These are phyloP conservation scores for Drosophila leontia DNA, from an alignment of 1,140 invertebrate species.

Conservation along the genomic window DNA sequence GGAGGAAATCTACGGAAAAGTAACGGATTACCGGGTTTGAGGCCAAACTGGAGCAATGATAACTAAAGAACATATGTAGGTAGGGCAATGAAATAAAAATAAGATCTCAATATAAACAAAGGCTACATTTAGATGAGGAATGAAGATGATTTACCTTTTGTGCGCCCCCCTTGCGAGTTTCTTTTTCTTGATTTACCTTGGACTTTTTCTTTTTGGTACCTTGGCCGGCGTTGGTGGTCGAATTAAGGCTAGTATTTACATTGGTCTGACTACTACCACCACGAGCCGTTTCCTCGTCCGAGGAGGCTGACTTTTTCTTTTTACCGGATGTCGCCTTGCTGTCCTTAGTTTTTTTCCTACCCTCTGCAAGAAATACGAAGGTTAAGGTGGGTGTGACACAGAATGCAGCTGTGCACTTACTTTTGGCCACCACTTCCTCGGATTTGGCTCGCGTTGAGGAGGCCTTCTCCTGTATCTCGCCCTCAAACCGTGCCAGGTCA, in stretches of 20 bases:
- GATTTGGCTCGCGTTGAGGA: conserved; percentile 89
- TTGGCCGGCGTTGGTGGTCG: conserved; percentile 58
- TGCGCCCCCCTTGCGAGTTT: conserved; percentile 83
- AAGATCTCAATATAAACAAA: conserved; percentile 14
- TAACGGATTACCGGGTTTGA: conserved; percentile 1
- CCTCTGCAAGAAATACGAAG: conserved; percentile 83
- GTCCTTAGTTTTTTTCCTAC: conserved; percentile 87
- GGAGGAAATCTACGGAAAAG: not conserved
- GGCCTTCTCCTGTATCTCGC: conserved; percentile 98
- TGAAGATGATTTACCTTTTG: conserved; percentile 84
- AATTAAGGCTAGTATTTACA: conserved; percentile 54
- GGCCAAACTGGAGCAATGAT: not conserved
- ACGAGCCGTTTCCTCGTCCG: conserved; percentile 73
- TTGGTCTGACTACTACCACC: conserved; percentile 52
- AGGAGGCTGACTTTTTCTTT: conserved; percentile 81
- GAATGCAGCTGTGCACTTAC: conserved; percentile 57
- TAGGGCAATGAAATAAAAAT: conserved; percentile 38
- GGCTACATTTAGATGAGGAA: conserved; percentile 62
- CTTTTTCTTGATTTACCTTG: conserved; percentile 85
- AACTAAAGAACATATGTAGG: conserved; percentile 3
- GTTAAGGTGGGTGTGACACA: not conserved
- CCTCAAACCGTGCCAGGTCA: conserved; percentile 97
- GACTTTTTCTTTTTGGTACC: conserved; percentile 85
- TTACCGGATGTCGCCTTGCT: conserved; percentile 80
- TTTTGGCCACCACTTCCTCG: conserved; percentile 86